These are phyloP conservation scores for Druon quercuslanigerum DNA, from an alignment of 1,140 invertebrate species.

Conservation along the genomic window DNA sequence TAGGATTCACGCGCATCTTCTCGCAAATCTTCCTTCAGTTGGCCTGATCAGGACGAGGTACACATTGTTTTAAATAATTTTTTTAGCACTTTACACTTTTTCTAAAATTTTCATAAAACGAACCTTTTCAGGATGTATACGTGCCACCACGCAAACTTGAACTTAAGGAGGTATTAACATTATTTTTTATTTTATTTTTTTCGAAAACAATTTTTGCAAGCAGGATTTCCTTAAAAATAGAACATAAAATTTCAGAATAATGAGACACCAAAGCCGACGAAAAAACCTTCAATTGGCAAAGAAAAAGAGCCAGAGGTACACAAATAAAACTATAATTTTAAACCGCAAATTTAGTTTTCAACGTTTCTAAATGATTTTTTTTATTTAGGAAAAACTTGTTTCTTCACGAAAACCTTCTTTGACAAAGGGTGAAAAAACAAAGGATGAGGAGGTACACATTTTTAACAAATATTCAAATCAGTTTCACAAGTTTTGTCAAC, in stretches of 20 bases:
- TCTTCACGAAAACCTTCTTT: neutral
- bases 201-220: neutral
- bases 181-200: neutral
- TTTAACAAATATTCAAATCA: neutral
- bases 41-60: slow-evolving; percentile 18
- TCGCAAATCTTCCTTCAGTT: slow-evolving; percentile 17
- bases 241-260: neutral
- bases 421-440: slow-evolving; percentile 1
- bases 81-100: neutral
- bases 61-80: neutral
- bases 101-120: neutral
- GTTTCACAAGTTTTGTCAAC: neutral
- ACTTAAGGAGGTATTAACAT: neutral
- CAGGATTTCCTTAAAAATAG: neutral
- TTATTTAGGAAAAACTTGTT: slow-evolving; percentile 39
- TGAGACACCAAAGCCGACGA: neutral
- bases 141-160: slow-evolving; percentile 25
- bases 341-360: neutral
- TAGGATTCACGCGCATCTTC: slow-evolving; percentile 11
- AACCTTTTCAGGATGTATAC: neutral
- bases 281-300: neutral
- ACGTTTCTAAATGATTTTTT: neutral
- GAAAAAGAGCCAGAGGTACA: neutral
- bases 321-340: neutral
- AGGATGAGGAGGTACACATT: neutral